phyloP scores from a whole-genome alignment of 2,113 vertebrate species.

The Triplophysa siluroides region DNA sequence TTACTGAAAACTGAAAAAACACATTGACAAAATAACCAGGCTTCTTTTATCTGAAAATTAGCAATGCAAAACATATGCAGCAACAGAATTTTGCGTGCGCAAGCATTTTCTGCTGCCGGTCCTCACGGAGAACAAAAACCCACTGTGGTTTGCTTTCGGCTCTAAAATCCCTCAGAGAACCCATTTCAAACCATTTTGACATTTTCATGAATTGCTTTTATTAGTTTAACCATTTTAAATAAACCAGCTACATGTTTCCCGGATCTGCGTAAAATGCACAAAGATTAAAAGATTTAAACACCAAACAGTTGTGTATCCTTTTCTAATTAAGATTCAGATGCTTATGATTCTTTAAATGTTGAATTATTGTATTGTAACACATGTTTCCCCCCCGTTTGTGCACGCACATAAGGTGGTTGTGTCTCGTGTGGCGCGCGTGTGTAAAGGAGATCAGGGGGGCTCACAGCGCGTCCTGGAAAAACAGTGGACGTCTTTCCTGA shows the following conservation, averaged over 20 bases:
- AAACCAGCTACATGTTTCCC: slow-evolving; percentile 8
- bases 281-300: neutral
- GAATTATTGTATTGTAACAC: too few relatives aligned
- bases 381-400: slow-evolving; percentile 23
- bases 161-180: slow-evolving; percentile 57
- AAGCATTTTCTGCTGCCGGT: slow-evolving; percentile 57
- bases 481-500: slow-evolving; percentile 97
- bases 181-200: slow-evolving; percentile 57
- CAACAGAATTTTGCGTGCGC: slow-evolving; percentile 44
- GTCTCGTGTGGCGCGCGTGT: slow-evolving; percentile 90
- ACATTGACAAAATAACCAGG: slow-evolving; percentile 11
- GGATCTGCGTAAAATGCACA: slow-evolving; percentile 8
- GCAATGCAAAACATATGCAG: slow-evolving; percentile 47
- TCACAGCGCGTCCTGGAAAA: slow-evolving; percentile 94
- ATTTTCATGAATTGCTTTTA: slow-evolving; percentile 70
- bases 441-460: slow-evolving; percentile 90
- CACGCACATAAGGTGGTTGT: slow-evolving; percentile 82
- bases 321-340: slow-evolving; percentile 2
- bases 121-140: slow-evolving; percentile 59
- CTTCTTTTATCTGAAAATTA: slow-evolving; percentile 54
- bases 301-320: neutral
- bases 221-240: slow-evolving; percentile 63
- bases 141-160: slow-evolving; percentile 42
- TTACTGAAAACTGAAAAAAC: slow-evolving; percentile 34
- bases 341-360: too few relatives aligned